Conservation (phyloP, 2,888 invertebrate species). For the Brassicogethes aeneus region DNA sequence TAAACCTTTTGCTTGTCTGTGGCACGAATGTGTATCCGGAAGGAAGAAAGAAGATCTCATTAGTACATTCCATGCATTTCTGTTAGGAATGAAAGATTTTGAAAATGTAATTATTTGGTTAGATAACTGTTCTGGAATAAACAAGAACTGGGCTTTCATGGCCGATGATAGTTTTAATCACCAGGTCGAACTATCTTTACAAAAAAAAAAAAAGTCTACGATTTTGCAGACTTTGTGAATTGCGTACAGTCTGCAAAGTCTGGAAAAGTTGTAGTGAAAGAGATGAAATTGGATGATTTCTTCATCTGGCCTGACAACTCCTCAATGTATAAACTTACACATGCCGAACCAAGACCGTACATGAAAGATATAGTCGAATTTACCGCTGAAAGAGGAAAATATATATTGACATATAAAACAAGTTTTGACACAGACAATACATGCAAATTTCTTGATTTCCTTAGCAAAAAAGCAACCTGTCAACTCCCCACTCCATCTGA, state of each 20-base stretch:
- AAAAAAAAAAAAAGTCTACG: constrained; percentile 12
- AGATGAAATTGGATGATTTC: constrained; percentile 11
- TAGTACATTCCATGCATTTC: constrained; percentile 11
- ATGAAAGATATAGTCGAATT: too few species aligned
- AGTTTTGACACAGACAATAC: too few species aligned
- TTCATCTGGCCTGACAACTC: constrained; percentile 12
- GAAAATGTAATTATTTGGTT: constrained; percentile 13
- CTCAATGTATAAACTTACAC: too few species aligned
- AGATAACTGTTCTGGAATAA: constrained; percentile 14
- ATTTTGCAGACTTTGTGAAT: constrained; percentile 11
- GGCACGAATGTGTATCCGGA: constrained; percentile 28
- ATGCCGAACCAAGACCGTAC: too few species aligned
- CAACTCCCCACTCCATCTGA: too few species aligned
- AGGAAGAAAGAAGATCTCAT: constrained; percentile 24
- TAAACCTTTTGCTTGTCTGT: constrained; percentile 15
- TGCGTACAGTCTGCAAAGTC: constrained; percentile 11
- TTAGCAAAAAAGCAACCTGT: too few species aligned
- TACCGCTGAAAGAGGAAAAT: too few species aligned
- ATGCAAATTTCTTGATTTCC: too few species aligned
- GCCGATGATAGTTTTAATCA: constrained; percentile 15
- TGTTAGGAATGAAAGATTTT: constrained; percentile 9
- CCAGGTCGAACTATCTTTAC: constrained; percentile 13
- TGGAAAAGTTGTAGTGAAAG: constrained; percentile 12
- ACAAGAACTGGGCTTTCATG: constrained; percentile 16
- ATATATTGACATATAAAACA: too few species aligned